Evolutionary conservation across 2,888 invertebrate species (phyloP).

Genomic region (Drosophila mercatorum): DNA sequence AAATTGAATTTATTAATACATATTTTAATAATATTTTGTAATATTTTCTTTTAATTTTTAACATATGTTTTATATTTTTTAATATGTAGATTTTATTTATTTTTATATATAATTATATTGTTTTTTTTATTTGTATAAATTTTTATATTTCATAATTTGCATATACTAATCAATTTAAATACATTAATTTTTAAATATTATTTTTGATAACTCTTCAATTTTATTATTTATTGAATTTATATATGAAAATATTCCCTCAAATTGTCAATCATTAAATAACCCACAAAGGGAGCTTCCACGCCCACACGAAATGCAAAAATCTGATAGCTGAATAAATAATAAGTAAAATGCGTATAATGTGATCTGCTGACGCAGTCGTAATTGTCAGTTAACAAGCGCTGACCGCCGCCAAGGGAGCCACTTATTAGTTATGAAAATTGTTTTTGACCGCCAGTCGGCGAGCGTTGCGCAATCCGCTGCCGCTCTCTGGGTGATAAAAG

Average conservation of each 20-base stretch:
- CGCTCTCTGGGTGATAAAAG: slow-evolving; percentile 16
- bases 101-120: too few species aligned
- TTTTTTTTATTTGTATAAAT: not conserved
- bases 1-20: too few species aligned
- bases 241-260: not conserved
- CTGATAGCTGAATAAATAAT: slow-evolving; percentile 12
- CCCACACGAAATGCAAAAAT: not conserved
- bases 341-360: not conserved
- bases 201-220: not conserved
- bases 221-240: not conserved
- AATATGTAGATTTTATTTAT: too few species aligned
- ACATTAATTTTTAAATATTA: too few species aligned
- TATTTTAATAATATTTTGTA: too few species aligned
- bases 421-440: slow-evolving; percentile 66
- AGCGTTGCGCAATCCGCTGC: slow-evolving; percentile 8
- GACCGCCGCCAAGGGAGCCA: slow-evolving; percentile 27
- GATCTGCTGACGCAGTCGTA: slow-evolving; percentile 1
- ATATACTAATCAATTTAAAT: too few species aligned
- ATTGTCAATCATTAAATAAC: not conserved
- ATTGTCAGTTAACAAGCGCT: slow-evolving; percentile 23
- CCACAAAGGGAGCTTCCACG: not conserved
- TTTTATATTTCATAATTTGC: not conserved
- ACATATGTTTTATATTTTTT: too few species aligned
- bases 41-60: too few species aligned
- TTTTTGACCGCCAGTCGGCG: slow-evolving; percentile 38